Conservation (phyloP, 2,888 invertebrate genomes). For the Caradrina clavipalpis region DNA sequence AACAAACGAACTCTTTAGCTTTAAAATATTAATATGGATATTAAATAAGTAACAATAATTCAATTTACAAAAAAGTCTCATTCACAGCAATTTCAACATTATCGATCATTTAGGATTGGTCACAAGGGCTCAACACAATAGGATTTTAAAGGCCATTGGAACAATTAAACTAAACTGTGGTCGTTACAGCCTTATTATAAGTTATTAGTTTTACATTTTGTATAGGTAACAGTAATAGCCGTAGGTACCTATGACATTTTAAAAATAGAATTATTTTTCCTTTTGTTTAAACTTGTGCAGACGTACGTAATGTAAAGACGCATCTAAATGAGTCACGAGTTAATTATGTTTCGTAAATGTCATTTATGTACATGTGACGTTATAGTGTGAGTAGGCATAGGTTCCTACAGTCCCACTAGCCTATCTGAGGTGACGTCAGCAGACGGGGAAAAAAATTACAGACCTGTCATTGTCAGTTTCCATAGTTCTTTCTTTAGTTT, state of each 20-base stretch:
- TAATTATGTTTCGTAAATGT: conserved; percentile 23
- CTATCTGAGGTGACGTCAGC: no score
- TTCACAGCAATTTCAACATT: conserved; percentile 10
- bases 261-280: conserved; percentile 6
- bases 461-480: no score
- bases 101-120: conserved; percentile 24
- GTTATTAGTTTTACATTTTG: conserved; percentile 8
- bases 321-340: conserved; percentile 43
- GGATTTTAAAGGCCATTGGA: conserved; percentile 3
- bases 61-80: neutral
- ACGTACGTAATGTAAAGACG: conserved; percentile 22
- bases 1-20: no score
- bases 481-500: no score
- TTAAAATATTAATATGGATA: no score
- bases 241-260: conserved; percentile 3
- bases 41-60: no score
- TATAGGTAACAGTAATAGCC: conserved; percentile 3
- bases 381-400: neutral
- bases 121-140: conserved; percentile 29
- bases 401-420: no score
- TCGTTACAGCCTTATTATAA: neutral
- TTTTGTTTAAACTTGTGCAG: conserved; percentile 30
- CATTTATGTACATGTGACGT: conserved; percentile 28
- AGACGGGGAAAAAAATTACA: no score
- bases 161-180: conserved; percentile 6